A percentile compares a stretch with the other conserved stretches of the same genome.
phyloP scores from a whole-genome alignment of 2,113 vertebrate species.

The Pteruthius melanotis region DNA sequence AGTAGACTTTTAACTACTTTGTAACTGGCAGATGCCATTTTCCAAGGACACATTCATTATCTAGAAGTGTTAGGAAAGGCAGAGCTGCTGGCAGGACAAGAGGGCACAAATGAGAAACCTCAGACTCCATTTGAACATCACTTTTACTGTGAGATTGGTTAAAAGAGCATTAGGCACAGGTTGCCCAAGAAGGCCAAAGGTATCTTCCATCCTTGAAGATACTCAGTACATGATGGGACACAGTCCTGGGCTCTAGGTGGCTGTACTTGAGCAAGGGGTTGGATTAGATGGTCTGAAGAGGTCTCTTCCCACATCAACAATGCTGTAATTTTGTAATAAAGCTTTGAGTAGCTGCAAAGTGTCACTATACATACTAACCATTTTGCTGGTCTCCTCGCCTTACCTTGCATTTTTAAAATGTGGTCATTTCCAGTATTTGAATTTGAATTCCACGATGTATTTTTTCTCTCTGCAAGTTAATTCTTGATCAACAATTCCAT shows the following conservation, averaged over 20 bases:
- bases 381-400: background rate
- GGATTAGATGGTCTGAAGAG: background rate
- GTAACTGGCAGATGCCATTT: background rate
- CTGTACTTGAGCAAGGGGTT: background rate
- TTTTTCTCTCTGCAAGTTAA: background rate
- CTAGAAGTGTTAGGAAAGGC: background rate
- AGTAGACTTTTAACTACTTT: background rate
- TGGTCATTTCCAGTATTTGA: background rate
- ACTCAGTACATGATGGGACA: background rate
- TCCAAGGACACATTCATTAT: background rate
- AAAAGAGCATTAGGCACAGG: background rate
- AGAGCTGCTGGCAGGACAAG: background rate
- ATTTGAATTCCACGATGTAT: rapidly evolving
- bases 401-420: background rate
- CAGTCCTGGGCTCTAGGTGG: background rate
- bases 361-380: background rate
- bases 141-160: background rate
- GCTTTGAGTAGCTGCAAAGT: background rate
- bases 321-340: background rate
- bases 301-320: background rate
- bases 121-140: background rate
- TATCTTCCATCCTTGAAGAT: background rate
- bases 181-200: background rate
- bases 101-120: background rate
- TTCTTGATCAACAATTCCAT: background rate